These are phyloP conservation scores for Latheticus oryzae DNA, from an alignment of 2,888 invertebrate species.

Conservation along the genomic window DNA sequence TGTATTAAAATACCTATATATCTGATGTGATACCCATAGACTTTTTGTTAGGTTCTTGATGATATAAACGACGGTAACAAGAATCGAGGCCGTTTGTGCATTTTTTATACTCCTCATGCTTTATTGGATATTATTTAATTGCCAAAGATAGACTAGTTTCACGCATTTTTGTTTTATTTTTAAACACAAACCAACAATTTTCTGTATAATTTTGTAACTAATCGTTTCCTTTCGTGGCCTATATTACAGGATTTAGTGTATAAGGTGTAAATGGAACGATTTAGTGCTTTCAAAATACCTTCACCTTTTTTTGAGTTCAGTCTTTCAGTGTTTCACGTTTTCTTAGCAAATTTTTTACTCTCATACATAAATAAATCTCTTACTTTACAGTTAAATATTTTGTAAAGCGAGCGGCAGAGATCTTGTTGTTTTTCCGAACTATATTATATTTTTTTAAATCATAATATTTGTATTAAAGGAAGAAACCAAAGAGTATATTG, in stretches of 20 bases:
- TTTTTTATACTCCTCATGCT: constrained; percentile 42
- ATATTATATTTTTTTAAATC: constrained; percentile 14
- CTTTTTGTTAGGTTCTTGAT: constrained; percentile 48
- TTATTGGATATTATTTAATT: constrained; percentile 29
- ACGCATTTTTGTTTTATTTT: constrained; percentile 11
- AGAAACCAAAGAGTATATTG: constrained; percentile 10
- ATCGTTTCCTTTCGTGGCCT: constrained; percentile 36
- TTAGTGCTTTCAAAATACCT: constrained; percentile 36
- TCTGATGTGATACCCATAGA: constrained; percentile 62
- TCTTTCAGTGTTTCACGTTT: constrained; percentile 40
- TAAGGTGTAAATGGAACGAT: constrained; percentile 46
- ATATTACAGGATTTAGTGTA: constrained; percentile 33
- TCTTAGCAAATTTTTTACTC: constrained; percentile 27
- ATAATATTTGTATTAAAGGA: constrained; percentile 4
- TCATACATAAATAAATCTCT: constrained; percentile 40
- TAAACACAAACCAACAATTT: constrained; percentile 13
- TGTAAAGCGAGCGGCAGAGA: constrained; percentile 31
- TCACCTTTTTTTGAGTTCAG: constrained; percentile 50
- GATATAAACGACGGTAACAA: constrained; percentile 33
- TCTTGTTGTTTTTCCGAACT: constrained; percentile 13
- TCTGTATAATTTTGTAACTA: constrained; percentile 12
- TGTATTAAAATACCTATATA: constrained; percentile 57
- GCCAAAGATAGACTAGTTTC: constrained; percentile 30
- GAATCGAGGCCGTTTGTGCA: constrained; percentile 43
- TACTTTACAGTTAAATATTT: constrained; percentile 14